A percentile compares a stretch with the other conserved stretches of the same genome.
These are phyloP conservation scores for Chiloscyllium punctatum DNA, from an alignment of 2,797 vertebrate species.

Conservation along the genomic window DNA sequence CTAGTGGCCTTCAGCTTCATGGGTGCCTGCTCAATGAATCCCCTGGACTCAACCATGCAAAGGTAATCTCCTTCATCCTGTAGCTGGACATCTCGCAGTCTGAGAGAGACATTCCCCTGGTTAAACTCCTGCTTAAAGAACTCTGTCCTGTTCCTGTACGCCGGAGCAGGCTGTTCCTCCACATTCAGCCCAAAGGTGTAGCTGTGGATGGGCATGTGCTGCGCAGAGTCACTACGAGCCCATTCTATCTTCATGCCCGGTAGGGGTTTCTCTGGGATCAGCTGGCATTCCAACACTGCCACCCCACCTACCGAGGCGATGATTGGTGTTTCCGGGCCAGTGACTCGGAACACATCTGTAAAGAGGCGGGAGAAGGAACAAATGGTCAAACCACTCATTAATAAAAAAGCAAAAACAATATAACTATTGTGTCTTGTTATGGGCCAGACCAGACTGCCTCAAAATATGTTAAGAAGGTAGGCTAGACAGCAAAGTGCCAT, in stretches of 20 bases:
- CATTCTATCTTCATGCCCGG: neutral
- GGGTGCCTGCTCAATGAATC: neutral
- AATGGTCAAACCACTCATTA: neutral
- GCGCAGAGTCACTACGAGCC: neutral
- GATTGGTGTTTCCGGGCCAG: neutral
- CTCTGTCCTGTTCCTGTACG: neutral
- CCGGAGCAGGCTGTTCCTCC: neutral
- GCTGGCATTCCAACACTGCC: neutral
- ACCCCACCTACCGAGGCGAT: neutral
- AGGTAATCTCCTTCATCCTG: neutral
- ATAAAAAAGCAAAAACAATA: neutral
- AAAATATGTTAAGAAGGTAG: no score
- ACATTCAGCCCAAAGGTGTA: neutral
- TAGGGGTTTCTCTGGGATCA: neutral
- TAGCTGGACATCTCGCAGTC: neutral
- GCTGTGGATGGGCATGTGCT: neutral
- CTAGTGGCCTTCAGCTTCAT: neutral
- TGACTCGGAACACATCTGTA: neutral
- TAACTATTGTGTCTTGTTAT: no score
- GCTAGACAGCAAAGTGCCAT: no score
- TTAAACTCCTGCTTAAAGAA: neutral
- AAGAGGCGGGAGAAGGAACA: no score
- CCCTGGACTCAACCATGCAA: neutral
- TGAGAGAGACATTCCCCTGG: neutral
- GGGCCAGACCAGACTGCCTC: no score